Evolutionary conservation across 2,113 vertebrate genomes (phyloP), one percentile per base, ranked within the genome.

Genomic region (Erpornis zantholeuca): DNA sequence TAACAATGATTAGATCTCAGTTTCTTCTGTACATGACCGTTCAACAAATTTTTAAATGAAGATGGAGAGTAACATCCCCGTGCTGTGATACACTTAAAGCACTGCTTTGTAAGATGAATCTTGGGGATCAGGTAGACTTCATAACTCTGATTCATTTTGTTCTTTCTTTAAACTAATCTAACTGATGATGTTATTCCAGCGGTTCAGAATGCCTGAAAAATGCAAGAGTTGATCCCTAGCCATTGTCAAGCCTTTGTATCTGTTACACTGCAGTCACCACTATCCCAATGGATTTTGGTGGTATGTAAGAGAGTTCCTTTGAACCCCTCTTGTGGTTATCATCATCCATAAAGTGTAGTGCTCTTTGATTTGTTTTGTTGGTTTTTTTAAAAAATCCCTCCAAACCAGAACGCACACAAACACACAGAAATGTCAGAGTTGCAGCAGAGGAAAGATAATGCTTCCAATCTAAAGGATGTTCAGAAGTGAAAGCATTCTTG

Each of bases 401-500:
- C 16, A 88, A 61, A 69, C 16, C 11, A 63, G 22, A 77, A 36
- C 40, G 49, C 24, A 66, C 17, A 79, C 20, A 85, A 69, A 47
- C 24, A 45, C 33, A 68, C 19, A 82, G 63, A 77, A 86, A 77
- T 69, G 29, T 90, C 86, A 72, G 69, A 94, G 54, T 73, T 90
- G 68, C 49, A 88, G 69, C 35, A 80, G 59, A 84, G 68, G 79
- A 90, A 83, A 78, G 57, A 81, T 88, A 94, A 88, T 77, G 63
- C 70, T 82, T 92, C 68, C 65, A 96, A 82, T 75, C 85, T 83
- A 81, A 92, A 93, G 52, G 87, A 82, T 92, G 80, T 59, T 71
- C 70, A 81, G 76, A 90, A 92, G 69, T 82, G 82, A 96, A 91
- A 95, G 82, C 44, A 59, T 92, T 96, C 96, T 96, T 96, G 89